Percentiles rank a stretch among this genome's conserved stretches.
Conservation (phyloP, 1,140 invertebrate species). For the Caenorhabditis brenneri region DNA sequence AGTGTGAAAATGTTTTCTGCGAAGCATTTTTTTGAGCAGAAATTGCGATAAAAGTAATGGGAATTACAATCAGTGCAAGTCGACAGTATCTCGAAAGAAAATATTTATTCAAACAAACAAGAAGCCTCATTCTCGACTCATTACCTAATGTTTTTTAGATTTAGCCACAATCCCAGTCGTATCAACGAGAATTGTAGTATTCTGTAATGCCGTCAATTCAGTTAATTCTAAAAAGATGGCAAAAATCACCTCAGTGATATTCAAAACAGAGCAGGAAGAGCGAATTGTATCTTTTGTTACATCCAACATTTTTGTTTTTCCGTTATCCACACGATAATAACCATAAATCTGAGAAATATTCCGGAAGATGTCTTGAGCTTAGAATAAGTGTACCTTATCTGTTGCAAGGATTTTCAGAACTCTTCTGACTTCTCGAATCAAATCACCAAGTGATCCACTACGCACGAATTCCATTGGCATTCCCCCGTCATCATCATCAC, state of each 20-base stretch:
- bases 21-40: too few species aligned
- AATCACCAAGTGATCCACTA: conserved; percentile 55
- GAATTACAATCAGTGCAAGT: not conserved
- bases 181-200: conserved; percentile 10
- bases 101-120: not conserved
- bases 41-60: too few species aligned
- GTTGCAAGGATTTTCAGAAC: conserved; percentile 58
- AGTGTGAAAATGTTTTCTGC: too few species aligned
- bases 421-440: conserved; percentile 57
- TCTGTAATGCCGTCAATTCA: not conserved
- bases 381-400: conserved; percentile 57
- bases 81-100: too few species aligned
- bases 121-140: not conserved
- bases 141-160: conserved; percentile 9
- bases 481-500: conserved; percentile 59
- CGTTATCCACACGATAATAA: conserved; percentile 57
- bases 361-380: not conserved
- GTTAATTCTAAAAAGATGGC: too few species aligned
- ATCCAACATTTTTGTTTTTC: conserved; percentile 33
- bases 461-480: conserved; percentile 48
- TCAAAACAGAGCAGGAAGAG: not conserved
- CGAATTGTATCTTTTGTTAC: conserved; percentile 15
- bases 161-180: not conserved
- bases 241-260: not conserved
- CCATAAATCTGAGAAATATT: conserved; percentile 59